Evolutionary conservation across 2,888 invertebrate genomes (phyloP).

Genomic region (Drymonia ruficornis): DNA sequence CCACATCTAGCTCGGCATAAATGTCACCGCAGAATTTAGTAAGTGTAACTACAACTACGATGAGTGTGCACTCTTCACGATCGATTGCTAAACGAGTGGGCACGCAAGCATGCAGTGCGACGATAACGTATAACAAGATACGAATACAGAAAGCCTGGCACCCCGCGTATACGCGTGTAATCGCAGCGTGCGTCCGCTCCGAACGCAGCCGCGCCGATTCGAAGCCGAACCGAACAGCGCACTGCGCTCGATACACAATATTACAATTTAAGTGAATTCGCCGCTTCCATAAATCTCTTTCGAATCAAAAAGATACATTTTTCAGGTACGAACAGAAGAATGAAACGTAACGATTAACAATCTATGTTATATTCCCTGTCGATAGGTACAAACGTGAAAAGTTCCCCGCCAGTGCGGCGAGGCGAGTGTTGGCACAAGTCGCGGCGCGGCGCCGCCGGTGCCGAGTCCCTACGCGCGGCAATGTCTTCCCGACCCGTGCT

Average conservation of each 20-base stretch:
- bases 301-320: slow-evolving; percentile 31
- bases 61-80: slow-evolving; percentile 46
- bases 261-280: slow-evolving; percentile 34
- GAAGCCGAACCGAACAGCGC: slow-evolving; percentile 20
- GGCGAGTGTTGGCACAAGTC: slow-evolving; percentile 41
- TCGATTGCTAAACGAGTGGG: slow-evolving; percentile 42
- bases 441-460: slow-evolving; percentile 29
- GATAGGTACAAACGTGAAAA: slow-evolving; percentile 43
- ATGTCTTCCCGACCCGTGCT: slow-evolving; percentile 80
- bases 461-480: slow-evolving; percentile 56
- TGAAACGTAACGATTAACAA: slow-evolving; percentile 36
- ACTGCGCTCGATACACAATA: slow-evolving; percentile 12
- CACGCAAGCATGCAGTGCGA: slow-evolving; percentile 60
- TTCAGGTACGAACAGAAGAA: slow-evolving; percentile 47
- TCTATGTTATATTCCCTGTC: slow-evolving; percentile 39
- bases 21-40: slow-evolving; percentile 41
- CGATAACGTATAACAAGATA: slow-evolving; percentile 41
- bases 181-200: no score
- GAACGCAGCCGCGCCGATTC: not conserved
- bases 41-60: slow-evolving; percentile 49
- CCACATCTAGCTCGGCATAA: slow-evolving; percentile 44
- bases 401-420: slow-evolving; percentile 37
- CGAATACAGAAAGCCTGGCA: slow-evolving; percentile 53
- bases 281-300: slow-evolving; percentile 35
- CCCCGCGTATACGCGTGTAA: slow-evolving; percentile 35